Evolutionary conservation across 1,140 invertebrate genomes (phyloP).

Genomic region (Artemia franciscana): DNA sequence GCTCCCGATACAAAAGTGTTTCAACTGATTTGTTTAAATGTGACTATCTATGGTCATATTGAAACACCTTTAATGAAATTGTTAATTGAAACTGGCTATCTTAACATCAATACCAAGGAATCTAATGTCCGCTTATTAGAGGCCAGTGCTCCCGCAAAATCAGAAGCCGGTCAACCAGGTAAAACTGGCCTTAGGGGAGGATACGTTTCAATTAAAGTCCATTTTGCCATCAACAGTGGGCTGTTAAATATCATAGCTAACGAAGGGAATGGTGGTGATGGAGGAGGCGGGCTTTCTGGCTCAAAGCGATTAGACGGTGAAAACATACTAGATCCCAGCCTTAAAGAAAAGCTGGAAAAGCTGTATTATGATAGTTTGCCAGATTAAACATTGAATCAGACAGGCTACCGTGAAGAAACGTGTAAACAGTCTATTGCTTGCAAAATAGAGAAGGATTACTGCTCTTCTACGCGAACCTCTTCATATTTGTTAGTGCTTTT

Average conservation of each 20-base stretch:
- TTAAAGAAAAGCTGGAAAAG: background rate
- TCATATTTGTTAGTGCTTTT: too few relatives aligned
- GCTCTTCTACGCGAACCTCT: too few relatives aligned
- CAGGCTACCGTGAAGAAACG: too few relatives aligned
- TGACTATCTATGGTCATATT: background rate
- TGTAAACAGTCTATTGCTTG: too few relatives aligned
- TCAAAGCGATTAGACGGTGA: background rate
- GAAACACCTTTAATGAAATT: background rate
- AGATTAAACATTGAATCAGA: too few relatives aligned
- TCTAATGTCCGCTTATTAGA: background rate
- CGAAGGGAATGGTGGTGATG: background rate
- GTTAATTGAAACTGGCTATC: background rate
- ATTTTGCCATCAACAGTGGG: background rate
- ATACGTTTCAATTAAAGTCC: background rate
- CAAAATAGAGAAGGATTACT: too few relatives aligned
- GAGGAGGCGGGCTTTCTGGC: background rate
- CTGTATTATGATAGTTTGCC: background rate
- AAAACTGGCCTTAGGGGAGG: background rate
- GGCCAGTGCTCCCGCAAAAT: background rate
- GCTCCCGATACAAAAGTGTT: too few relatives aligned
- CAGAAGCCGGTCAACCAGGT: background rate
- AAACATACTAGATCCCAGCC: too few relatives aligned
- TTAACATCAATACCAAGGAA: background rate
- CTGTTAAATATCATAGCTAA: background rate
- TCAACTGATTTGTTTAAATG: background rate